A percentile compares a stretch with the other conserved stretches of the same genome.
phyloP scores from a whole-genome alignment of 2,888 invertebrate genomes.

The Zaprionus bogoriensis region DNA sequence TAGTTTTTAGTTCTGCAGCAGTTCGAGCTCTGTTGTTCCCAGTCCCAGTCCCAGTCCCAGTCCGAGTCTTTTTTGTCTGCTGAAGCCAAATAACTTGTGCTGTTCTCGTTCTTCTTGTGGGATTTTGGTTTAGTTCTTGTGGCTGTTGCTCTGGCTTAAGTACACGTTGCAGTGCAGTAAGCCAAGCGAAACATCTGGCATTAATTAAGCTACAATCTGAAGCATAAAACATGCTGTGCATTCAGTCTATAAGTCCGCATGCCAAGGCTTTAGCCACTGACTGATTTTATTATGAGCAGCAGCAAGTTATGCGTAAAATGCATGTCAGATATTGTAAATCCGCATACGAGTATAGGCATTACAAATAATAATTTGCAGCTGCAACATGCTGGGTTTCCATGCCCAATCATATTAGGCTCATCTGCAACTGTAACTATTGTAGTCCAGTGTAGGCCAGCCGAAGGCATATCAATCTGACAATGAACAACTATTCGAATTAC shows the following conservation, averaged over 20 bases:
- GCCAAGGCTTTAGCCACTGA: too few relatives aligned
- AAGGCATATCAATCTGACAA: constrained; percentile 45
- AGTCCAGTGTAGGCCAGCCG: too few relatives aligned
- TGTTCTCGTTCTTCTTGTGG: too few relatives aligned
- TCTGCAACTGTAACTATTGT: not conserved
- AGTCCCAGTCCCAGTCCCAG: too few relatives aligned
- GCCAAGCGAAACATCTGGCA: constrained; percentile 19
- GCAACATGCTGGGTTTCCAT: constrained; percentile 9
- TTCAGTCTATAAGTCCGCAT: too few relatives aligned
- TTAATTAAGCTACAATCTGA: not conserved
- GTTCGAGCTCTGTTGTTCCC: not conserved
- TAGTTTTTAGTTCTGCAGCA: constrained; percentile 61
- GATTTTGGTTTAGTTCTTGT: not conserved
- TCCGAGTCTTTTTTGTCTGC: too few relatives aligned
- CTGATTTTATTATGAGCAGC: not conserved
- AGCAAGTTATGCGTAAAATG: too few relatives aligned
- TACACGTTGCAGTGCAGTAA: not conserved
- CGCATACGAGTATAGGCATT: too few relatives aligned
- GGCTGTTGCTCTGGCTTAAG: too few relatives aligned
- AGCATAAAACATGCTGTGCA: too few relatives aligned
- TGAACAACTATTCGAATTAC: constrained; percentile 28
- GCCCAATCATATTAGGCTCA: constrained; percentile 16
- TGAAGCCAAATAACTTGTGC: too few relatives aligned
- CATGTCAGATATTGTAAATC: too few relatives aligned
- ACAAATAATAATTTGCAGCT: not conserved